phyloP scores from a whole-genome alignment of 1,140 invertebrate species.

The Ceratitis capitata region DNA sequence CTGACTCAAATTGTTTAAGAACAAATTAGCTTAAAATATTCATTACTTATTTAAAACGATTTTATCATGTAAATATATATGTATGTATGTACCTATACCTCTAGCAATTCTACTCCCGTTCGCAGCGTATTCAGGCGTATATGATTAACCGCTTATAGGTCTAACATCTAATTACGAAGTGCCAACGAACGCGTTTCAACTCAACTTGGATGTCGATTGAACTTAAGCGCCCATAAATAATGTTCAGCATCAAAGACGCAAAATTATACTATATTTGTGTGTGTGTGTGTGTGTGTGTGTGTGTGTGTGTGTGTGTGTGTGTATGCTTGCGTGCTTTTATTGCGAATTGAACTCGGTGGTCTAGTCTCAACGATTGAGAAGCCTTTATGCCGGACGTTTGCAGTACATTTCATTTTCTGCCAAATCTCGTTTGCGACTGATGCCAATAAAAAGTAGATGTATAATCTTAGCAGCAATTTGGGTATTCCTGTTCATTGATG shows the following conservation, averaged over 20 bases:
- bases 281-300: not conserved
- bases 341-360: not conserved
- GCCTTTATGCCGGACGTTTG: too few species aligned
- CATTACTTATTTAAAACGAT: too few species aligned
- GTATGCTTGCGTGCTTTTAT: not conserved
- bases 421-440: not conserved
- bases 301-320: not conserved
- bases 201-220: not conserved
- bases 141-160: not conserved
- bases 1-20: too few species aligned
- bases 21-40: too few species aligned
- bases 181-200: not conserved
- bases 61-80: not conserved
- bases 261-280: not conserved
- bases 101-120: not conserved
- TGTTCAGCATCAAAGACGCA: not conserved
- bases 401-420: not conserved
- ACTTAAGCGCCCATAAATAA: slow-evolving; percentile 8
- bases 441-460: too few species aligned
- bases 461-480: too few species aligned
- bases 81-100: not conserved
- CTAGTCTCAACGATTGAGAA: too few species aligned
- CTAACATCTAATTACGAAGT: not conserved
- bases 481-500: too few species aligned
- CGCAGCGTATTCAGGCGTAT: not conserved